phyloP scores from a whole-genome alignment of 2,797 vertebrate genomes.

The Siniperca undulata region DNA sequence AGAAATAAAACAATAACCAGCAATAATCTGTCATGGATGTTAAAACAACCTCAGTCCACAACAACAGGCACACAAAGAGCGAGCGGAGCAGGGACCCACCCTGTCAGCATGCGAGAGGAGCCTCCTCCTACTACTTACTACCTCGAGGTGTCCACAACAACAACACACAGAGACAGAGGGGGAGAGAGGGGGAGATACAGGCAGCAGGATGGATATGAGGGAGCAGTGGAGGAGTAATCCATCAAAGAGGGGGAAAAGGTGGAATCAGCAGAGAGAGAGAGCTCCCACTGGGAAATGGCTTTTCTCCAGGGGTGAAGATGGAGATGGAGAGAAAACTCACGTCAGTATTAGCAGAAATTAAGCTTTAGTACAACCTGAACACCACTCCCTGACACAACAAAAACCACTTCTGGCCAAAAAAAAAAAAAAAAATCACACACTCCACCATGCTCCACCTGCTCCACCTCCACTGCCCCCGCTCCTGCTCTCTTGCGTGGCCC shows the following conservation, averaged over 20 bases:
- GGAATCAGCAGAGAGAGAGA: slow-evolving; percentile 43
- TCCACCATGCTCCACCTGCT: slow-evolving; percentile 30
- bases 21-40: not conserved
- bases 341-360: not conserved
- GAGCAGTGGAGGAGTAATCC: slow-evolving; percentile 22
- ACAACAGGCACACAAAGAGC: slow-evolving; percentile 73
- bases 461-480: slow-evolving; percentile 2
- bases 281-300: slow-evolving; percentile 26
- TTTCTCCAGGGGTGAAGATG: slow-evolving; percentile 11
- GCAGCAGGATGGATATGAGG: not conserved
- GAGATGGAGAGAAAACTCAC: slow-evolving; percentile 13
- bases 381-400: slow-evolving; percentile 1
- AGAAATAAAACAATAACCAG: slow-evolving; percentile 8
- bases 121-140: slow-evolving; percentile 72
- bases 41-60: slow-evolving; percentile 10
- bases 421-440: not conserved
- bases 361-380: not conserved
- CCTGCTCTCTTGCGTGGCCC: not conserved
- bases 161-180: slow-evolving; percentile 30
- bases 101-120: slow-evolving; percentile 70
- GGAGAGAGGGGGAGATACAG: not conserved
- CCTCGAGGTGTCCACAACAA: slow-evolving; percentile 58
- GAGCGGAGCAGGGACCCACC: slow-evolving; percentile 77
- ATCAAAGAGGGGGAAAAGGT: slow-evolving; percentile 22
- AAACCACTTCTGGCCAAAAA: not conserved